These are phyloP conservation scores for Apostichopus californicus DNA, from an alignment of 35 echinoderm and acorn worm species.

Conservation along the genomic window DNA sequence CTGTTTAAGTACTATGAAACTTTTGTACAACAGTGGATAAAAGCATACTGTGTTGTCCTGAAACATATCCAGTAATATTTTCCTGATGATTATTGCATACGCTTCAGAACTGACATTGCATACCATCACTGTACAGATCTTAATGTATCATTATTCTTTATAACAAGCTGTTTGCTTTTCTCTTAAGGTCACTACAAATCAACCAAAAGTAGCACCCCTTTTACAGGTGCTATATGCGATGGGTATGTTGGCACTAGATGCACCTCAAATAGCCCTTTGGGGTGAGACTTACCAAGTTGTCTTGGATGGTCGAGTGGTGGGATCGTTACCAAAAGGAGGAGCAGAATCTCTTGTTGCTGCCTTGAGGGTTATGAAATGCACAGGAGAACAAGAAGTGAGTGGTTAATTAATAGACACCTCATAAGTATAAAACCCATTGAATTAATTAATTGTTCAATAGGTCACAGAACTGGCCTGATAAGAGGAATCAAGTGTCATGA, in stretches of 20 bases:
- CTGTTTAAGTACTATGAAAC: too few relatives aligned
- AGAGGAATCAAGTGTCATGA: too few relatives aligned
- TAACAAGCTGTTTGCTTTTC: neutral
- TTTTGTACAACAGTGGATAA: too few relatives aligned
- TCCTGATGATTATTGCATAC: too few relatives aligned
- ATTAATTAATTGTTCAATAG: too few relatives aligned
- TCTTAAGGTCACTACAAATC: conserved; percentile 73
- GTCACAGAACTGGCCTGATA: too few relatives aligned
- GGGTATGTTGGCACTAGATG: conserved; percentile 85
- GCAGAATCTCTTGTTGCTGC: conserved; percentile 55
- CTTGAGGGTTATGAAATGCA: conserved; percentile 76
- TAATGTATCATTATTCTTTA: too few relatives aligned
- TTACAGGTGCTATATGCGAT: conserved; percentile 51
- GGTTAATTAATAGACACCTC: neutral
- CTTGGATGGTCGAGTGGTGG: conserved; percentile 86
- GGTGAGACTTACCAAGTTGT: conserved; percentile 72
- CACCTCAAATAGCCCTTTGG: conserved; percentile 7
- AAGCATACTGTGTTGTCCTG: too few relatives aligned
- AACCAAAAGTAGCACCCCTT: conserved; percentile 58
- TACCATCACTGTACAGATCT: too few relatives aligned
- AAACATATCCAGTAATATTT: too few relatives aligned
- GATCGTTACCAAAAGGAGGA: conserved; percentile 64
- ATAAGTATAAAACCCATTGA: too few relatives aligned
- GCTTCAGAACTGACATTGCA: too few relatives aligned
- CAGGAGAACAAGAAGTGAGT: conserved; percentile 74